Evolutionary conservation across 2,888 invertebrate species (phyloP).

Genomic region (Bellardia bayeri): DNA sequence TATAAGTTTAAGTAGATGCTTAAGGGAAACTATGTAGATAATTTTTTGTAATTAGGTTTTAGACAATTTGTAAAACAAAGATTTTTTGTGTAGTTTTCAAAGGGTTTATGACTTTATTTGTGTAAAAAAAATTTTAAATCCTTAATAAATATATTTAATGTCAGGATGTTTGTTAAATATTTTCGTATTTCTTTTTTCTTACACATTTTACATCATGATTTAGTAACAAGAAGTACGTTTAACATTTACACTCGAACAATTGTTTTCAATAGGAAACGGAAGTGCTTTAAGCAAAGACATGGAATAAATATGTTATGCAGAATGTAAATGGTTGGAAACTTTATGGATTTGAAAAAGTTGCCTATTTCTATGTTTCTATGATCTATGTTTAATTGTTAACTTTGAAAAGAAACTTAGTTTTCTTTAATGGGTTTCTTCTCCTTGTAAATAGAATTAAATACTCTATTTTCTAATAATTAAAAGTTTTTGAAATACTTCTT

Average conservation of each 20-base stretch:
- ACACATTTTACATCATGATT: neutral
- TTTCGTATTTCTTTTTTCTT: neutral
- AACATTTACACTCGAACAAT: neutral
- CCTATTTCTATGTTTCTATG: too few species aligned
- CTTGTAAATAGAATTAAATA: too few species aligned
- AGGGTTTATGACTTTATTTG: neutral
- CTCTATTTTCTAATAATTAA: too few species aligned
- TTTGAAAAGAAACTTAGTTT: too few species aligned
- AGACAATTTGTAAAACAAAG: neutral
- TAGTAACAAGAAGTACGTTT: neutral
- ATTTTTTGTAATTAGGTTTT: neutral
- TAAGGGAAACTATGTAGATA: neutral
- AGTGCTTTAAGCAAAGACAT: neutral
- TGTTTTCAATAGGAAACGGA: constrained; percentile 7
- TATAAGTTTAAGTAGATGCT: neutral
- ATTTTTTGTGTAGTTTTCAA: neutral
- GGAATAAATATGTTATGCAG: neutral
- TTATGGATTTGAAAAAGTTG: neutral
- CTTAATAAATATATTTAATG: neutral
- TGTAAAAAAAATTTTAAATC: neutral
- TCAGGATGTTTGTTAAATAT: neutral
- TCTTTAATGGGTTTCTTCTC: too few species aligned
- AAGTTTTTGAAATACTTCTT: too few species aligned
- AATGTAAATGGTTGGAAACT: neutral
- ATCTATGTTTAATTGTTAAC: too few species aligned